Conservation (phyloP, 2,113 vertebrate genomes). For the Canis aureus region DNA sequence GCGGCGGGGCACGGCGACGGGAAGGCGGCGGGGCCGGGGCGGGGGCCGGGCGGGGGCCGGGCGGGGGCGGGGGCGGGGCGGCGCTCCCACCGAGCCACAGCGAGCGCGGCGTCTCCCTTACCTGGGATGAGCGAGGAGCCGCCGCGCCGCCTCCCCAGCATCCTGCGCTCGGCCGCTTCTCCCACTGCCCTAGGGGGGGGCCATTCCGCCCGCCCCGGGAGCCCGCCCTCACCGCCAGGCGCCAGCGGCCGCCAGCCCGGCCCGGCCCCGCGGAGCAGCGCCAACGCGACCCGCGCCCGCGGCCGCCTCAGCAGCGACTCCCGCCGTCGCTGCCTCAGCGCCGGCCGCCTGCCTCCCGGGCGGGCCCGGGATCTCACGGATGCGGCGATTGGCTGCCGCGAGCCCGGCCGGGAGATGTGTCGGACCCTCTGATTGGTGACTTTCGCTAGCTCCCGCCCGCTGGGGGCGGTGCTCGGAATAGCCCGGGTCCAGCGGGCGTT, state of each 20-base stretch:
- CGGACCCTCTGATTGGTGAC: constrained; percentile 76
- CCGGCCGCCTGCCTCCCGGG: constrained; percentile 72
- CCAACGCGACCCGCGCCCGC: background rate
- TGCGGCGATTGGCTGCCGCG: constrained; percentile 81
- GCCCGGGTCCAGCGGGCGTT: fast-evolving
- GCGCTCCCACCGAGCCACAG: background rate
- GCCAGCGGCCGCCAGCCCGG: background rate
- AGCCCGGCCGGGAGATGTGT: constrained; percentile 74
- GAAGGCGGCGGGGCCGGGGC: background rate
- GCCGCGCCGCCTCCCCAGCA: constrained; percentile 54
- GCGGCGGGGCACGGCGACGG: background rate
- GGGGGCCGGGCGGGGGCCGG: no score
- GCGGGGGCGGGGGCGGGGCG: background rate
- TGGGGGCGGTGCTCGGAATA: fast-evolving
- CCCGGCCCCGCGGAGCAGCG: background rate
- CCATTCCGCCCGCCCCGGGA: background rate
- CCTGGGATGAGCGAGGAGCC: constrained; percentile 68
- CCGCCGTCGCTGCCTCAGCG: background rate
- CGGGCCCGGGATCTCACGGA: constrained; percentile 78
- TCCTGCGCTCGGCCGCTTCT: constrained; percentile 47
- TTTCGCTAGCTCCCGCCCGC: background rate
- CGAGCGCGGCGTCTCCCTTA: constrained; percentile 61
- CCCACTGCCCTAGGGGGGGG: constrained; percentile 22
- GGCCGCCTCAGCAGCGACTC: constrained; percentile 72
- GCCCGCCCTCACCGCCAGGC: constrained; percentile 25